Evolutionary conservation across 2,113 vertebrate genomes (phyloP).

Genomic region (Phaethon lepturus): DNA sequence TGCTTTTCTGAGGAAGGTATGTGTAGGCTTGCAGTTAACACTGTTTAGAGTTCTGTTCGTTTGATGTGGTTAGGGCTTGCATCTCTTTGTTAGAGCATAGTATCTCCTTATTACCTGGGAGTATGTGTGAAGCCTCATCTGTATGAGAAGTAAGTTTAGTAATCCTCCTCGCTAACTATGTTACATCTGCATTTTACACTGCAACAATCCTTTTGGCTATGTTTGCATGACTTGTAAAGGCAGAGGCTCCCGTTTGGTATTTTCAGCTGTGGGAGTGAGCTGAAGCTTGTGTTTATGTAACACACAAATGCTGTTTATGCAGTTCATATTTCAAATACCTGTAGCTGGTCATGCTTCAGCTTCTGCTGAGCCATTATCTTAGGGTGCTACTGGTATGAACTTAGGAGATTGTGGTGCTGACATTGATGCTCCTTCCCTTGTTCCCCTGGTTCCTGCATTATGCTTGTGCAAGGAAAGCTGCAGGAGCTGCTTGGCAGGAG

Average conservation of each 20-base stretch:
- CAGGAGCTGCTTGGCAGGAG: slow-evolving; percentile 17
- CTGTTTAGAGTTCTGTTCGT: background rate
- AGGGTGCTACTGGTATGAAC: background rate
- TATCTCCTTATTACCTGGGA: background rate
- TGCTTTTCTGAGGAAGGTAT: background rate
- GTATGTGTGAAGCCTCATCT: background rate
- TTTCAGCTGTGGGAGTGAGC: background rate
- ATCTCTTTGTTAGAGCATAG: background rate
- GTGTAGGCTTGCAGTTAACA: background rate
- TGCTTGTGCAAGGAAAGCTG: background rate
- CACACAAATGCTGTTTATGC: background rate
- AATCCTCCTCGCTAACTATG: background rate
- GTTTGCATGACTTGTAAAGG: background rate
- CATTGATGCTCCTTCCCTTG: background rate
- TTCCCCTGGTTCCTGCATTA: background rate
- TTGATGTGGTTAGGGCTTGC: background rate
- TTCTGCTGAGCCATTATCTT: background rate
- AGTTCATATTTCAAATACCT: slow-evolving; percentile 5
- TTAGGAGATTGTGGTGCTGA: background rate
- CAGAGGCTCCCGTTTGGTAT: background rate
- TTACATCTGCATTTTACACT: background rate
- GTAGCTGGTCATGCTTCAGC: background rate
- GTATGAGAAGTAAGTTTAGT: background rate
- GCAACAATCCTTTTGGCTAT: background rate
- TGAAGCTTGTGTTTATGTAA: background rate